These are phyloP conservation scores for Cantharis lateralis DNA, from an alignment of 2,888 invertebrate genomes.

Conservation along the genomic window DNA sequence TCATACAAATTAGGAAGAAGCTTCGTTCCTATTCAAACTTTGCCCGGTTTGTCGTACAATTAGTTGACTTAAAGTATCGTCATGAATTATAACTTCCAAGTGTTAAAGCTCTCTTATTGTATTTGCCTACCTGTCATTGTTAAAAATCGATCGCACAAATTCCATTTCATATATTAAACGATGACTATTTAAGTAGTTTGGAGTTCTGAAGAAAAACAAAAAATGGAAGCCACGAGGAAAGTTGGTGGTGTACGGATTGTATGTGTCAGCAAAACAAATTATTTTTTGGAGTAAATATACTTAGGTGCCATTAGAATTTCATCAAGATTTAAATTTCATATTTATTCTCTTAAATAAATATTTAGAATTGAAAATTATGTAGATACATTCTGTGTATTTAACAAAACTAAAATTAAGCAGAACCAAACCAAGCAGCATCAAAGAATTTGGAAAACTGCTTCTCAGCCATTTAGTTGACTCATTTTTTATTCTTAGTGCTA, in stretches of 20 bases:
- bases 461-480: not conserved
- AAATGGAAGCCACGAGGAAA: not conserved
- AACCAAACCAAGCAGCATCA: not conserved
- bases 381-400: not conserved
- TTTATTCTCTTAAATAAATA: not conserved
- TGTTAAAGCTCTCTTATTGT: conserved; percentile 27
- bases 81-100: conserved; percentile 25
- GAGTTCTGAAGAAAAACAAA: not conserved
- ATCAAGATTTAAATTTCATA: not conserved
- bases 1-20: not conserved
- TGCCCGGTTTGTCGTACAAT: not conserved
- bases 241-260: not conserved
- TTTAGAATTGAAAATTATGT: not conserved
- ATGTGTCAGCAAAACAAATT: not conserved
- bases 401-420: not conserved
- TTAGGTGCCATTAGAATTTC: not conserved
- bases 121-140: conserved; percentile 7
- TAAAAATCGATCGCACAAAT: not conserved
- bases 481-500: not conserved
- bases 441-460: not conserved
- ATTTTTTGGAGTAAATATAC: not conserved
- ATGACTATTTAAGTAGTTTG: not conserved
- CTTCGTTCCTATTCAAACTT: not conserved
- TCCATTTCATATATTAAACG: not conserved
- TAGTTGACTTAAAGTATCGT: conserved; percentile 18